These are phyloP conservation scores for Cololabis saira DNA, from an alignment of 2,113 vertebrate genomes.

Conservation along the genomic window DNA sequence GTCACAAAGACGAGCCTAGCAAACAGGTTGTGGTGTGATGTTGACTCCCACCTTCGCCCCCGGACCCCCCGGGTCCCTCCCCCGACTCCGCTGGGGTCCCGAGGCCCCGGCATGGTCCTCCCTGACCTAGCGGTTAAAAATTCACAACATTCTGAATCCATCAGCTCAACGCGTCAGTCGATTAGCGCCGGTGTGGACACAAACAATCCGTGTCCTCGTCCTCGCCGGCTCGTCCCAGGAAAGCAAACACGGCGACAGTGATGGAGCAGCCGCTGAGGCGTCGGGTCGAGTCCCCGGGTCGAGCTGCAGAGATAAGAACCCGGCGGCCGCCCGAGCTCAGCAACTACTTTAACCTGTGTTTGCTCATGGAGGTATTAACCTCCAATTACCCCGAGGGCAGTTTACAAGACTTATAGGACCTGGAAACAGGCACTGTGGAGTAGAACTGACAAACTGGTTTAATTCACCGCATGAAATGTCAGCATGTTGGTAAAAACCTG, in stretches of 20 bases:
- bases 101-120: neutral
- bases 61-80: too few relatives aligned
- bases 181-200: neutral
- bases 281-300: neutral
- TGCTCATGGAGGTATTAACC: constrained; percentile 8
- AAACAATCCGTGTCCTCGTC: neutral
- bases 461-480: too few relatives aligned
- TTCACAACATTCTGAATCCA: neutral
- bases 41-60: too few relatives aligned
- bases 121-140: neutral
- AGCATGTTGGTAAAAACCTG: too few relatives aligned
- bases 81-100: neutral
- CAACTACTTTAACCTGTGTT: neutral
- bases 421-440: too few relatives aligned
- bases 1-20: too few relatives aligned
- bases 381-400: constrained; percentile 12
- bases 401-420: too few relatives aligned
- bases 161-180: neutral
- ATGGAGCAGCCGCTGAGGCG: constrained; percentile 19
- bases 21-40: too few relatives aligned
- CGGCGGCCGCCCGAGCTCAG: constrained; percentile 4
- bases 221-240: constrained; percentile 3
- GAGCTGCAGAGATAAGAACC: constrained; percentile 11
- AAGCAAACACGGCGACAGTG: constrained; percentile 22
- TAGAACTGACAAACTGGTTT: too few relatives aligned